Evolutionary conservation across 2,888 invertebrate genomes (phyloP).

Genomic region (Melipona bicolor): DNA sequence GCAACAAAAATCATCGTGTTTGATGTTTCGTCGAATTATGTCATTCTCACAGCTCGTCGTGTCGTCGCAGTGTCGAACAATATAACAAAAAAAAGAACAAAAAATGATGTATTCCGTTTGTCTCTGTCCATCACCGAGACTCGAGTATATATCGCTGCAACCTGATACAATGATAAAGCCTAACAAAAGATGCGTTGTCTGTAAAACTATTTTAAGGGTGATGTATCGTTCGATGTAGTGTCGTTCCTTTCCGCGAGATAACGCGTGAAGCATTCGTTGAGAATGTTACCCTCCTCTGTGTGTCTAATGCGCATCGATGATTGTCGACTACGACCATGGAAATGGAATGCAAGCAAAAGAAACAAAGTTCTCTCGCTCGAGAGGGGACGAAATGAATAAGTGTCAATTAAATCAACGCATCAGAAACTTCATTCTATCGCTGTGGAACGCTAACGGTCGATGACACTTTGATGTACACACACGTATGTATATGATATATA

Average conservation of each 20-base stretch:
- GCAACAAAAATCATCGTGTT: not conserved
- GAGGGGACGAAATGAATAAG: slow-evolving; percentile 37
- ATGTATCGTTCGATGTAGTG: slow-evolving; percentile 5
- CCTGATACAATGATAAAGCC: slow-evolving; percentile 14
- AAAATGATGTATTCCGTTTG: not conserved
- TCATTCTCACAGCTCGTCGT: not conserved
- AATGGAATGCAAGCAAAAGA: not conserved
- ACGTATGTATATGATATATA: slow-evolving; percentile 5
- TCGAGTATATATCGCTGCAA: slow-evolving; percentile 10
- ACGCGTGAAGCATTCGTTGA: not conserved
- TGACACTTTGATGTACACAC: slow-evolving; percentile 38
- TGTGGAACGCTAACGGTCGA: slow-evolving; percentile 19
- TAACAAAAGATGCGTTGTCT: not conserved
- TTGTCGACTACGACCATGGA: not conserved
- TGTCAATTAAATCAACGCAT: slow-evolving; percentile 73
- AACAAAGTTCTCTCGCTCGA: not conserved
- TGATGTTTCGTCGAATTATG: slow-evolving; percentile 18
- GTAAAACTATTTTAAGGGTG: slow-evolving; percentile 20
- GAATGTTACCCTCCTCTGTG: not conserved
- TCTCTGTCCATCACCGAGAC: not conserved
- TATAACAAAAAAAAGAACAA: not conserved
- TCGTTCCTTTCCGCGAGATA: slow-evolving; percentile 26
- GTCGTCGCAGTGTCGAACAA: not conserved
- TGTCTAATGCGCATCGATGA: not conserved
- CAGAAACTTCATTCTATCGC: slow-evolving; percentile 21